Conservation (phyloP, 1,140 invertebrate species). For the Melipona quadrifasciata region DNA sequence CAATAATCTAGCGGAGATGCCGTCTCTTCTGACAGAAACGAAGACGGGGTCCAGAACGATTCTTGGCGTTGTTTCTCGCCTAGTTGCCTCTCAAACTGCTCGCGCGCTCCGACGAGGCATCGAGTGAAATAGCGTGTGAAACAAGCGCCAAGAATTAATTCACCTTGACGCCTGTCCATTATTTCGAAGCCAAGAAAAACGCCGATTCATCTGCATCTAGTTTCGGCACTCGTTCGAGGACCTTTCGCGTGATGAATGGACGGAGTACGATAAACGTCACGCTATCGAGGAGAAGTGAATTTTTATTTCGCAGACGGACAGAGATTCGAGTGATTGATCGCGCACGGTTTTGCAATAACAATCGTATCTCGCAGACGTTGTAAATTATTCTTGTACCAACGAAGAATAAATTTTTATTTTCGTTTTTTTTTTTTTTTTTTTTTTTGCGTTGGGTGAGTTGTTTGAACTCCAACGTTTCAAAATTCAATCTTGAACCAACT, state of each 20-base stretch:
- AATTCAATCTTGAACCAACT: too few relatives aligned
- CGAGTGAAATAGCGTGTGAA: neutral
- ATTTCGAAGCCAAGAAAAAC: slow-evolving; percentile 18
- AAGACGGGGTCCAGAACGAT: neutral
- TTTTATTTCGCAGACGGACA: neutral
- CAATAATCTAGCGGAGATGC: neutral
- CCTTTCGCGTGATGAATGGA: neutral
- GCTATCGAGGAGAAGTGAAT: neutral
- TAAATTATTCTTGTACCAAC: neutral
- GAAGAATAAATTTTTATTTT: too few relatives aligned
- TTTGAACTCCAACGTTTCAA: too few relatives aligned
- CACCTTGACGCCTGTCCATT: neutral
- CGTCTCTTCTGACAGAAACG: neutral
- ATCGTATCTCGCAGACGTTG: neutral
- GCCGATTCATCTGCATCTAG: too few relatives aligned
- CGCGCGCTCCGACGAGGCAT: neutral
- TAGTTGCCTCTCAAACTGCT: neutral
- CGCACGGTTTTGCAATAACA: neutral
- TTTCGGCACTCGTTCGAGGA: neutral
- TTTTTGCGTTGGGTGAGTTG: too few relatives aligned
- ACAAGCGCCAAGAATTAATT: slow-evolving; percentile 31
- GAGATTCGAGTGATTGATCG: neutral
- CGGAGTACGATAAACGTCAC: neutral
- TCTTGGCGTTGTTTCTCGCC: neutral
- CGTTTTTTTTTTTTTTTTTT: too few relatives aligned